Base-by-base conservation (phyloP, 2,113 vertebrate species). In the Odobenus rosmarus region DNA sequence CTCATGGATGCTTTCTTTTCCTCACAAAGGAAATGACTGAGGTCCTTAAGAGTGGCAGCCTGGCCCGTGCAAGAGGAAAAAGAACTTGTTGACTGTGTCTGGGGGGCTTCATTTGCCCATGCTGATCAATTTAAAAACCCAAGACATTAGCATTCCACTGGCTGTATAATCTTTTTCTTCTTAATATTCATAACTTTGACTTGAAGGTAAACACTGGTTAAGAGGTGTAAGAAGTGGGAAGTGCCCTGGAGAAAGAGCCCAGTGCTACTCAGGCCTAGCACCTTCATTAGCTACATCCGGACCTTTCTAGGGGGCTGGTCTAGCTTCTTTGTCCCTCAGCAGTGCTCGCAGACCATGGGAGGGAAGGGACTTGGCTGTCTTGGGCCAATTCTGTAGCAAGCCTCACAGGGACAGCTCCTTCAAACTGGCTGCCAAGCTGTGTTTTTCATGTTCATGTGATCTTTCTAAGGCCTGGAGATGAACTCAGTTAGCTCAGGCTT, bases 21-120 rank as follows among this genome's bases (percentile, higher is more conserved):
- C 23, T 93, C 67, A n/a, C 72, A 93, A 98, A 95, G 46, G 85
- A 95, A 57, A 87, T 8, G 49, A 64, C 96, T 93, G 57, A 79
- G 92, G 15, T 95, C 49, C 80, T 90, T 72, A 95, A 80, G 90
- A 0, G 4, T 12, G 0, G 62, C 28, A 36, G 72, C 16, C 28
- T 80, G 88, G 57, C 57, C 23, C 26, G n/a, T 74, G 72, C 57
- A 79, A 69, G 62, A 51, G 84, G 79, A 49, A 51, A 13, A 72
- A 64, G 33, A 92, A 97, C 33, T 51, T 51, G 36, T 89, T 96
- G n/a, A 42, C 80, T 46, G 8, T 16, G 9, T 90, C 69, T 57
- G 85, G 7, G 79, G 19, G 85, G 74, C 51, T 64, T 83, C 31
- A 80, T 85, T 76, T 85, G 95, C 74, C 1, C 79, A 33, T 24